Conservation (phyloP, 2,113 vertebrate species). For the Brienomyrus longianalis region DNA sequence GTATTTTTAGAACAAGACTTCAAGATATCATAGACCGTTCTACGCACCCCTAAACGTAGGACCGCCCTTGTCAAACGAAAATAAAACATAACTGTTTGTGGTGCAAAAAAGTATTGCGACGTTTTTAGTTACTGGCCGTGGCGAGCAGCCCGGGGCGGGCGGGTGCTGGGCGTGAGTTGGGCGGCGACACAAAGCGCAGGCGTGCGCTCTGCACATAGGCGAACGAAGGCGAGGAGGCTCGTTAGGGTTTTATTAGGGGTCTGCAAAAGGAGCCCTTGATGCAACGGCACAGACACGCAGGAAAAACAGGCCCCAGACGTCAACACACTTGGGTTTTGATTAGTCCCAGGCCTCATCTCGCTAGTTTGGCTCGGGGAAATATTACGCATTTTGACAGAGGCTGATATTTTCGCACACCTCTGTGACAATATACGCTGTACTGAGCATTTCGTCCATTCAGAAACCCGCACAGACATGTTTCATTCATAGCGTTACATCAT, state of each 20-base stretch:
- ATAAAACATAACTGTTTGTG: neutral
- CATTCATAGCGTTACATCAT: neutral
- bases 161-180: neutral
- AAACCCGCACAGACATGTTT: neutral
- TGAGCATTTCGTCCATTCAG: neutral
- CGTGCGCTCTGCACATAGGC: neutral
- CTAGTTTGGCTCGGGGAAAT: constrained; percentile 15
- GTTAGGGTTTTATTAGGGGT: constrained; percentile 65
- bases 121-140: neutral
- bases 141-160: neutral
- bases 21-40: constrained; percentile 55
- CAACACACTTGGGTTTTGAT: constrained; percentile 52
- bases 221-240: constrained; percentile 38
- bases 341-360: constrained; percentile 54
- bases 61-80: constrained; percentile 43
- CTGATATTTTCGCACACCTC: neutral
- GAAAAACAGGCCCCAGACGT: constrained; percentile 55
- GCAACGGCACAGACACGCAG: constrained; percentile 57
- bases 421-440: neutral
- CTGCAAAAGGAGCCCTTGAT: constrained; percentile 49
- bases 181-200: neutral
- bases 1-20: constrained; percentile 52
- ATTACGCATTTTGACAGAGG: neutral
- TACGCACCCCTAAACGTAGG: constrained; percentile 55
- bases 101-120: constrained; percentile 28